Evolutionary conservation across 2,888 invertebrate species (phyloP).

Genomic region (Malthinus flaveolus): DNA sequence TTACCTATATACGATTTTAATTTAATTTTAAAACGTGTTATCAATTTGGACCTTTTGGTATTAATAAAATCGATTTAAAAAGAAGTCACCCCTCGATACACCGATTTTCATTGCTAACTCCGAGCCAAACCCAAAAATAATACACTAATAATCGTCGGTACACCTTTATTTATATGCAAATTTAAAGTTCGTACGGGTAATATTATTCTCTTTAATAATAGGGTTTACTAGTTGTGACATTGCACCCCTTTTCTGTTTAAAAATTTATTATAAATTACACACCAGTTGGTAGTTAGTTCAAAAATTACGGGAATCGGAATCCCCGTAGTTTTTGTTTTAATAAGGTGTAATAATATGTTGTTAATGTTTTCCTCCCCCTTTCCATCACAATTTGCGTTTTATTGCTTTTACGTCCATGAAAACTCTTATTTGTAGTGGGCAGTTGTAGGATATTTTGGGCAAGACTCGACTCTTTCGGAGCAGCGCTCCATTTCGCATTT

Average conservation of each 20-base stretch:
- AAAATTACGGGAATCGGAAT: too few species aligned
- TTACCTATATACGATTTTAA: constrained; percentile 7
- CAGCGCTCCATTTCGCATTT: too few species aligned
- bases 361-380: too few species aligned
- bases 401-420: too few species aligned
- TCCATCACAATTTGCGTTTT: too few species aligned
- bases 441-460: too few species aligned
- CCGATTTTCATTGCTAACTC: not conserved
- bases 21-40: constrained; percentile 6
- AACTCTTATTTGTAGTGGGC: too few species aligned
- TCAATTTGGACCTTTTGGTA: not conserved
- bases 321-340: too few species aligned
- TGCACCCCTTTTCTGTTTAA: not conserved
- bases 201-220: not conserved
- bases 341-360: too few species aligned
- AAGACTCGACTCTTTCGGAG: too few species aligned
- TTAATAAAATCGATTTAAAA: constrained; percentile 3
- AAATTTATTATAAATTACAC: not conserved
- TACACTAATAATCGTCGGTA: not conserved
- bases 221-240: not conserved
- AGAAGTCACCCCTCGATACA: not conserved
- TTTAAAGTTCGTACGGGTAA: not conserved
- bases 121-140: constrained; percentile 1
- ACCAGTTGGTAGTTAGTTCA: not conserved
- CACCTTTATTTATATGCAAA: constrained; percentile 6